phyloP scores from a whole-genome alignment of 2,888 invertebrate genomes.

The Hydroisotoma schaefferi region DNA sequence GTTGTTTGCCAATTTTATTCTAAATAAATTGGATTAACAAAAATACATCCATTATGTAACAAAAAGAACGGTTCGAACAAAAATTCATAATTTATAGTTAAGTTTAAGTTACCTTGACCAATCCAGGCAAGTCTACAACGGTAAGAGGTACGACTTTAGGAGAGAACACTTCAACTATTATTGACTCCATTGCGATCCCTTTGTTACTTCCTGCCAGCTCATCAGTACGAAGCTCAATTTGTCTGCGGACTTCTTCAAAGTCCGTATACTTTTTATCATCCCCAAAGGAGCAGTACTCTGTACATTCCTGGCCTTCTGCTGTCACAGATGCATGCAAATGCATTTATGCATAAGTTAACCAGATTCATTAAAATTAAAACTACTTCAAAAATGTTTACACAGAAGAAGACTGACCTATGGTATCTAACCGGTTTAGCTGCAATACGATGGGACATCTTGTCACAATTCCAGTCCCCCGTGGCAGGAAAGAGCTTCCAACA shows the following conservation, averaged over 20 bases:
- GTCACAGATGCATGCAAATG: too few species aligned
- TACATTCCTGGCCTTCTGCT: too few species aligned
- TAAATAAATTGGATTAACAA: too few species aligned
- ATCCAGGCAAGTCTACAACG: conserved; percentile 93
- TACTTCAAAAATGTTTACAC: too few species aligned
- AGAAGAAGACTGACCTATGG: too few species aligned
- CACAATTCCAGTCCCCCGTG: conserved; percentile 31
- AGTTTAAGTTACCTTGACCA: conserved; percentile 84
- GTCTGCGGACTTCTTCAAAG: conserved; percentile 83
- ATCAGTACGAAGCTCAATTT: conserved; percentile 92
- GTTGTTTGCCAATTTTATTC: conserved; percentile 93
- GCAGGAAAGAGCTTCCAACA: conserved; percentile 24
- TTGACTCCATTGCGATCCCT: conserved; percentile 92
- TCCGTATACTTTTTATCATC: conserved; percentile 82
- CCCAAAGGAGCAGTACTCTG: too few species aligned
- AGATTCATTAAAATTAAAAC: too few species aligned
- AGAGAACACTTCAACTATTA: conserved; percentile 92
- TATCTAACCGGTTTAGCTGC: conserved; percentile 11
- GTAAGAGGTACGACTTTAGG: conserved; percentile 84
- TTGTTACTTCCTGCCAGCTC: conserved; percentile 91
- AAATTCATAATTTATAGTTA: too few species aligned
- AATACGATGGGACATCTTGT: conserved; percentile 30
- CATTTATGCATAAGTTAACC: too few species aligned
- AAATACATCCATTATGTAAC: too few species aligned
- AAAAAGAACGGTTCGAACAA: too few species aligned